Evolutionary conservation across 2,888 invertebrate species (phyloP).

Genomic region (Parasteatoda lunata): DNA sequence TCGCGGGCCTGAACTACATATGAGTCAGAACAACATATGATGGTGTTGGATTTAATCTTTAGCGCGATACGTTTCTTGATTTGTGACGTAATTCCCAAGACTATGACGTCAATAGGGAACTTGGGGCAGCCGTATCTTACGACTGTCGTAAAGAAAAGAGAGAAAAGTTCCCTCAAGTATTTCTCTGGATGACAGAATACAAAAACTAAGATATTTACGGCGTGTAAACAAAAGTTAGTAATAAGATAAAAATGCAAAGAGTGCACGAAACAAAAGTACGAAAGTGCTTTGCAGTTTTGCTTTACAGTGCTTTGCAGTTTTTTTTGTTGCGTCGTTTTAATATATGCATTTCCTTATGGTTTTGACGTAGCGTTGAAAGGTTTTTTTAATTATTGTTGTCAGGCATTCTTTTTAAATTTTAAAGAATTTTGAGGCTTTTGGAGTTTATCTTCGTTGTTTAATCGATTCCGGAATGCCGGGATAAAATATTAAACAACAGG

Average conservation of each 20-base stretch:
- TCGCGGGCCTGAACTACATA: background rate
- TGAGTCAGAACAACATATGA: background rate
- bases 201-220: background rate
- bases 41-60: conserved; percentile 2
- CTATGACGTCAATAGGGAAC: background rate
- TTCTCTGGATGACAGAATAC: background rate
- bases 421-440: too few relatives aligned
- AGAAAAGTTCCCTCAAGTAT: background rate
- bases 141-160: conserved; percentile 2
- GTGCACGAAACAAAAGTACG: background rate
- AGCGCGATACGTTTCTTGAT: background rate
- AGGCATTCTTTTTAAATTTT: too few relatives aligned
- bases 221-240: background rate
- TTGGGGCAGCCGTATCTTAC: background rate
- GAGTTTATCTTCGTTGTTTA: too few relatives aligned
- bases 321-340: too few relatives aligned
- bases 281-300: too few relatives aligned
- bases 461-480: too few relatives aligned
- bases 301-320: too few relatives aligned
- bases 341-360: too few relatives aligned
- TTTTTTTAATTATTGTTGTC: too few relatives aligned
- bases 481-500: too few relatives aligned
- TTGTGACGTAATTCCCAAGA: background rate
- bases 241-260: background rate
- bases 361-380: too few relatives aligned